phyloP scores from a whole-genome alignment of 2,797 vertebrate genomes.

The Tiaroga cobitis region DNA sequence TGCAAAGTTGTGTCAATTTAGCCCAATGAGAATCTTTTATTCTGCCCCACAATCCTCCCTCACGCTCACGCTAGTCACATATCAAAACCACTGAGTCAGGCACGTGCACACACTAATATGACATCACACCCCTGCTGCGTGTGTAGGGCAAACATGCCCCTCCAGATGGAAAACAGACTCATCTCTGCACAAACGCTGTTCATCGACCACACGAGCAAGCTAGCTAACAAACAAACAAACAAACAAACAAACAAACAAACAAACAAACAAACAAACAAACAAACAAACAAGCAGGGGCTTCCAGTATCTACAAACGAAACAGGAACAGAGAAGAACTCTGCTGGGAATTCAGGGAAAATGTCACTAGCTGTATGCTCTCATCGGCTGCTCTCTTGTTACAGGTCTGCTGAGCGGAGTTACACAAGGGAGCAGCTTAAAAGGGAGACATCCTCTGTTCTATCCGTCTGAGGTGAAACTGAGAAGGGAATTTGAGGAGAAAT shows the following conservation, averaged over 20 bases:
- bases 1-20: slow-evolving; percentile 20
- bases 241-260: slow-evolving; percentile 40
- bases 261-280: slow-evolving; percentile 10
- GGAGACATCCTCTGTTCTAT: slow-evolving; percentile 22
- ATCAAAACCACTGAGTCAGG: slow-evolving; percentile 34
- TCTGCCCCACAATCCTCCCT: slow-evolving; percentile 34
- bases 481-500: slow-evolving; percentile 8
- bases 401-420: slow-evolving; percentile 17
- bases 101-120: slow-evolving; percentile 58
- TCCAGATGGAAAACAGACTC: slow-evolving; percentile 53
- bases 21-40: slow-evolving; percentile 39
- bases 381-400: slow-evolving; percentile 45
- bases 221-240: not conserved
- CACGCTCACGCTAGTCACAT: not conserved
- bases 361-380: slow-evolving; percentile 31
- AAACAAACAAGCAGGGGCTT: slow-evolving; percentile 43
- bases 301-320: slow-evolving; percentile 34
- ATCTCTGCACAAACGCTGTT: slow-evolving; percentile 41
- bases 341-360: slow-evolving; percentile 52
- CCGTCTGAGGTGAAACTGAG: slow-evolving; percentile 25
- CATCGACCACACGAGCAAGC: slow-evolving; percentile 35
- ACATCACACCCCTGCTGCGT: slow-evolving; percentile 78
- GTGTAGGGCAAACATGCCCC: slow-evolving; percentile 72
- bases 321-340: slow-evolving; percentile 31
- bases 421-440: slow-evolving; percentile 33